Conservation (phyloP, 2,797 vertebrate species). For the Sebastes miniatus region DNA sequence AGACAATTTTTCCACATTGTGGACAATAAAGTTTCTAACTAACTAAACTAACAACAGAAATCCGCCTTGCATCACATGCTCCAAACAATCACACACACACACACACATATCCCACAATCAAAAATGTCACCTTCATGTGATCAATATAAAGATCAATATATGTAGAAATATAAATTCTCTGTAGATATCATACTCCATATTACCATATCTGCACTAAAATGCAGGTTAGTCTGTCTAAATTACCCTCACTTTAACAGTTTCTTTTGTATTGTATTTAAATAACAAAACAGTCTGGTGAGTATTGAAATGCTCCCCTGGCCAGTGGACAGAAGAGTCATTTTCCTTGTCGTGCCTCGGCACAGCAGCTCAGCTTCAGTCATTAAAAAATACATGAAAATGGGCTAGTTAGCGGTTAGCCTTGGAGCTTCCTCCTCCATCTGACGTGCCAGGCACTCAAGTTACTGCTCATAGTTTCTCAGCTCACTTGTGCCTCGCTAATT, state of each 20-base stretch:
- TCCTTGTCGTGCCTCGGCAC: background rate
- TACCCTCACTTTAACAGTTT: background rate
- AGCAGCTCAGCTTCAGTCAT: slow-evolving; percentile 24
- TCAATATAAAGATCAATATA: too few species aligned
- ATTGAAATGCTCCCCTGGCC: background rate
- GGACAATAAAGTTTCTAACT: too few species aligned
- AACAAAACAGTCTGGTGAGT: background rate
- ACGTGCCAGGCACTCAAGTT: slow-evolving; percentile 47
- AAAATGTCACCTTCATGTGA: too few species aligned
- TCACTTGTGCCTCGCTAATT: slow-evolving; percentile 36
- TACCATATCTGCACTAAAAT: background rate
- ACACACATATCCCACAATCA: too few species aligned
- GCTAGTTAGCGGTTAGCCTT: background rate
- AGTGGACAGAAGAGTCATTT: background rate
- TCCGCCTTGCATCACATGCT: too few species aligned
- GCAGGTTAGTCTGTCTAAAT: background rate
- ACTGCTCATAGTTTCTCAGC: slow-evolving; percentile 48
- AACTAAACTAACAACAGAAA: too few species aligned
- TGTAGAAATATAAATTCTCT: too few species aligned
- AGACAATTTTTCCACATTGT: too few species aligned
- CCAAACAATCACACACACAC: too few species aligned
- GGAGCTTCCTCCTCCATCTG: slow-evolving; percentile 7
- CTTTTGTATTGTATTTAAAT: background rate
- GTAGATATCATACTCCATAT: too few species aligned
- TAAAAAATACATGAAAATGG: slow-evolving; percentile 58